These are phyloP conservation scores for Metridium senile DNA, from an alignment of 92 coral and sea anemone species.

Conservation along the genomic window DNA sequence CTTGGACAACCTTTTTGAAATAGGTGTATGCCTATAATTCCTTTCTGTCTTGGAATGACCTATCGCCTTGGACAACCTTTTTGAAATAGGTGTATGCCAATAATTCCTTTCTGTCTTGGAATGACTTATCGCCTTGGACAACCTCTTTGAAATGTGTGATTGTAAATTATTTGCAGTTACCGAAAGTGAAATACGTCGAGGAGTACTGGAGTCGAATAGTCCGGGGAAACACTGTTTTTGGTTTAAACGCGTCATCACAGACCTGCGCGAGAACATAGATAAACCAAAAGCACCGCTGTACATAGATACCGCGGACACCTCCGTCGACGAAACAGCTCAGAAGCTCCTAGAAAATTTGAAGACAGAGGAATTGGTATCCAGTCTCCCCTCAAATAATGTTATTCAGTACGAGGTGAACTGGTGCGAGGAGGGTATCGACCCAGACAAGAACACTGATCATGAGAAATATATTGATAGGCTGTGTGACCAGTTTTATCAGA, in stretches of 20 bases:
- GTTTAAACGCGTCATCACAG: conserved; percentile 47
- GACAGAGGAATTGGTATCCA: conserved; percentile 23
- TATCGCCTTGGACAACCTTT: no score
- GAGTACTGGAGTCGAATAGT: conserved; percentile 31
- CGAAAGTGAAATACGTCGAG: conserved; percentile 48
- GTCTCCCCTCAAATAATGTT: conserved; percentile 25
- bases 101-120: no score
- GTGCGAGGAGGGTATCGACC: conserved; percentile 56
- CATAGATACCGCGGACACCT: conserved; percentile 27
- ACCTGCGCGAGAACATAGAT: conserved; percentile 31
- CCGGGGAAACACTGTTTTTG: conserved; percentile 58
- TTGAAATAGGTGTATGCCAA: no score
- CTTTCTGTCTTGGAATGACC: no score
- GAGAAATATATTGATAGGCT: conserved; percentile 37
- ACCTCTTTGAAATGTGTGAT: not conserved
- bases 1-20: no score
- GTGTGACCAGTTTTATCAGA: conserved; percentile 39
- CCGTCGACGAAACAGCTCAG: conserved; percentile 49
- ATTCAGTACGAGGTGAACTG: conserved; percentile 43
- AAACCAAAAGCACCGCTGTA: conserved; percentile 29
- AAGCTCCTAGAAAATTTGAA: conserved; percentile 30
- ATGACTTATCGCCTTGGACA: no score
- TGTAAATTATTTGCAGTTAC: conserved; percentile 24
- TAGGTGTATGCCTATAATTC: no score
- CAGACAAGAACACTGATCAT: conserved; percentile 27